Percentiles rank a stretch among this genome's conserved stretches.
phyloP scores from a whole-genome alignment of 2,797 vertebrate genomes.

The Eidolon dupreanum region DNA sequence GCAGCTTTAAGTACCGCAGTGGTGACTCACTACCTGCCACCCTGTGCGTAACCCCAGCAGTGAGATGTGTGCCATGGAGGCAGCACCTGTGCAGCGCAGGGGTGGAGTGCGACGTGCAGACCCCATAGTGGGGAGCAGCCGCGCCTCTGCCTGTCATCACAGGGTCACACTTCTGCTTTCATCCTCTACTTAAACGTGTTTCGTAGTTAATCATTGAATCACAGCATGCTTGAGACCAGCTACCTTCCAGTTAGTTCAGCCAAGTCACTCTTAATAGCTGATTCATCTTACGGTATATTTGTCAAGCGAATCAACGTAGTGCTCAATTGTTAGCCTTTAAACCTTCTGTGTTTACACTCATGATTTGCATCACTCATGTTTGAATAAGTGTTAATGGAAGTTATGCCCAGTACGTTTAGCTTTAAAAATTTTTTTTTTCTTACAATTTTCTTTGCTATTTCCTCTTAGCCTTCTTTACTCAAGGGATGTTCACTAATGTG shows the following conservation, averaged over 20 bases:
- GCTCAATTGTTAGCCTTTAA: neutral
- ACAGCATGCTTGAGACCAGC: neutral
- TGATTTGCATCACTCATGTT: neutral
- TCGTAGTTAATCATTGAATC: neutral
- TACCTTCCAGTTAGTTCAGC: neutral
- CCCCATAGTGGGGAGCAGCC: neutral
- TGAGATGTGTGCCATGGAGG: neutral
- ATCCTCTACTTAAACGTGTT: neutral
- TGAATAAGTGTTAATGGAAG: neutral
- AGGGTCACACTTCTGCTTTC: neutral
- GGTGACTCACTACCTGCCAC: neutral
- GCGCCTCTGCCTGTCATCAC: neutral
- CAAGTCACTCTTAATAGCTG: too few relatives aligned
- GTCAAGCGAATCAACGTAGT: too few relatives aligned
- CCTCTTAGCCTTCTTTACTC: neutral
- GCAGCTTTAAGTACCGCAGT: neutral
- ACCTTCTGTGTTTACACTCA: neutral
- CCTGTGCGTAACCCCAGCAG: neutral
- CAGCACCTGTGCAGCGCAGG: neutral
- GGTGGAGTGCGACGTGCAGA: neutral
- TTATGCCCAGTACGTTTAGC: neutral
- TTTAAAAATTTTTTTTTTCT: neutral
- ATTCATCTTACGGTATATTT: fast-evolving
- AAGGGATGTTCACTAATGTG: neutral
- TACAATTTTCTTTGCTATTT: neutral